Percentiles rank a stretch among this genome's conserved stretches.
These are phyloP conservation scores for Argynnis bischoffii DNA, from an alignment of 2,888 invertebrate species.

Conservation along the genomic window DNA sequence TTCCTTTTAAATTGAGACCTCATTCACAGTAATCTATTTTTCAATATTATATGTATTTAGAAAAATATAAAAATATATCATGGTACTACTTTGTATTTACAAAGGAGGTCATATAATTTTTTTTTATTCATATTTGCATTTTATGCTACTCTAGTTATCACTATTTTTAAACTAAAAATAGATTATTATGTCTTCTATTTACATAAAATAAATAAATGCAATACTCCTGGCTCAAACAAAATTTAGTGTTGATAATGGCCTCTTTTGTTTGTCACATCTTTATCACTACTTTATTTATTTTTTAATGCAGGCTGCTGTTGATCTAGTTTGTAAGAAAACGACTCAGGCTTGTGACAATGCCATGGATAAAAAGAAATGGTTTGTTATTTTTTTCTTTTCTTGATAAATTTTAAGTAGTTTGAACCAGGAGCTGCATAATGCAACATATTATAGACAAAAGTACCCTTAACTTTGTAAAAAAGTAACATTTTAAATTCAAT, in stretches of 20 bases:
- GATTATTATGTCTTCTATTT: too few species aligned
- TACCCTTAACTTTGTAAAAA: too few species aligned
- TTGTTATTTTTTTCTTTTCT: slow-evolving; percentile 44
- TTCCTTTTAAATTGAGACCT: too few species aligned
- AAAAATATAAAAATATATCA: background rate
- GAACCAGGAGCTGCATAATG: slow-evolving; percentile 59
- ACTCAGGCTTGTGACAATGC: slow-evolving; percentile 58
- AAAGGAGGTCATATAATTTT: slow-evolving; percentile 48
- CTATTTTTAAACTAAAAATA: too few species aligned
- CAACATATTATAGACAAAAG: background rate
- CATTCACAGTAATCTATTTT: too few species aligned
- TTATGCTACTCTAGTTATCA: too few species aligned
- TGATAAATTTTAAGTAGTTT: slow-evolving; percentile 42
- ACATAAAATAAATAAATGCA: background rate
- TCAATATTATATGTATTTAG: too few species aligned
- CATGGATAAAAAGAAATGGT: slow-evolving; percentile 63
- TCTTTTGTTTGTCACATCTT: slow-evolving; percentile 45
- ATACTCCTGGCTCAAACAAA: slow-evolving; percentile 41
- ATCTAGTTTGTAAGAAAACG: slow-evolving; percentile 58
- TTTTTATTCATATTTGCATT: background rate
- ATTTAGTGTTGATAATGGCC: slow-evolving; percentile 41
- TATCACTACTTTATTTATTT: slow-evolving; percentile 37
- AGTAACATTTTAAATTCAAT: too few species aligned
- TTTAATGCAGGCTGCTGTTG: slow-evolving; percentile 61
- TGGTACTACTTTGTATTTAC: slow-evolving; percentile 16